Evolutionary conservation across 1,140 invertebrate genomes (phyloP).

Genomic region (Leptinotarsa lineolata): DNA sequence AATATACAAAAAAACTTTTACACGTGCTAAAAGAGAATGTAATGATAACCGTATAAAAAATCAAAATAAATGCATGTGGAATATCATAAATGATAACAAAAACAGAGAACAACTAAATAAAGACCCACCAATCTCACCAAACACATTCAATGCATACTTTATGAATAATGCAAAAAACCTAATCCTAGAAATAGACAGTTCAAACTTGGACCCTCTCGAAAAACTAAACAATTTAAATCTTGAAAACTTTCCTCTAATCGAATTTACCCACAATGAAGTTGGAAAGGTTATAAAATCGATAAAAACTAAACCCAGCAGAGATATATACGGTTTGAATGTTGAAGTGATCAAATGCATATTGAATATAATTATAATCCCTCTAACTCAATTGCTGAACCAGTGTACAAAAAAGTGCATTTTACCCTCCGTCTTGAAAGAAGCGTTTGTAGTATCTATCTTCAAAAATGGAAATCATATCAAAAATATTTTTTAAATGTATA

Average conservation of each 20-base stretch:
- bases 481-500: background rate
- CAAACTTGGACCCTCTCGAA: background rate
- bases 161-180: no score
- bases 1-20: no score
- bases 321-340: conserved; percentile 2
- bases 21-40: no score
- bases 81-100: no score
- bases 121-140: no score
- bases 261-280: conserved; percentile 1
- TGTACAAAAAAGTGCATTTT: conserved; percentile 7
- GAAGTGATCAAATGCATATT: no score
- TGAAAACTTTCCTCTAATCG: background rate
- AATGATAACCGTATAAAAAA: no score
- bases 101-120: no score
- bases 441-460: background rate
- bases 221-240: background rate
- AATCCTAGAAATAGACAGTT: no score
- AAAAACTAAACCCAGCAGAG: background rate
- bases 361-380: no score
- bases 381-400: background rate
- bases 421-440: background rate
- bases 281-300: background rate
- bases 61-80: no score
- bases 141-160: no score
- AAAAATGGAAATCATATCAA: background rate